These are phyloP conservation scores for Phalacrocorax carbo DNA, from an alignment of 2,113 vertebrate genomes.

Conservation along the genomic window DNA sequence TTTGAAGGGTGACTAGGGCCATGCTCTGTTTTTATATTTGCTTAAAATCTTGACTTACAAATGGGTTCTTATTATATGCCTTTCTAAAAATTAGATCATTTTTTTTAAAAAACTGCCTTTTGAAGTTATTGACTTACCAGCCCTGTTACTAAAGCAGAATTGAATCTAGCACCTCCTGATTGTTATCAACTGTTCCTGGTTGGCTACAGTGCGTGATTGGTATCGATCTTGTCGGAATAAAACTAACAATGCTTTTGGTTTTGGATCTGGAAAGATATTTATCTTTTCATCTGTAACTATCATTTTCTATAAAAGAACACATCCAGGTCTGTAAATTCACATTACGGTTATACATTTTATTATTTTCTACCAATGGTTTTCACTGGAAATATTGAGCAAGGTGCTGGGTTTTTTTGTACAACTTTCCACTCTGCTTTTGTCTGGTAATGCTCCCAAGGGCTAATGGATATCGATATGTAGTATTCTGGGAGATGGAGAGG, in stretches of 20 bases:
- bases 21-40: neutral
- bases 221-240: conserved; percentile 66
- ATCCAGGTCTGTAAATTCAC: conserved; percentile 10
- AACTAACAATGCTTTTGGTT: conserved; percentile 52
- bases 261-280: conserved; percentile 37
- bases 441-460: neutral
- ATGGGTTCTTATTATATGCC: neutral
- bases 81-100: neutral
- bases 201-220: conserved; percentile 58
- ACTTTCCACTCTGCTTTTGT: neutral
- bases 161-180: conserved; percentile 50
- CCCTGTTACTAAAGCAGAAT: conserved; percentile 51
- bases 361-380: conserved; percentile 7
- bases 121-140: conserved; percentile 48
- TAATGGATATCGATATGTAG: neutral
- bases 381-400: conserved; percentile 7
- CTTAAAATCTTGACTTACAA: conserved; percentile 25
- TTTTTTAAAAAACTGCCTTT: neutral
- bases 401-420: neutral
- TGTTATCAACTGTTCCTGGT: conserved; percentile 50
- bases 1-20: neutral
- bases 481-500: neutral
- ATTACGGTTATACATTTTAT: neutral
- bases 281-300: conserved; percentile 48
- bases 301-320: conserved; percentile 33